Evolutionary conservation across 2,888 invertebrate species (phyloP).

Genomic region (Tryphoninae sp.): DNA sequence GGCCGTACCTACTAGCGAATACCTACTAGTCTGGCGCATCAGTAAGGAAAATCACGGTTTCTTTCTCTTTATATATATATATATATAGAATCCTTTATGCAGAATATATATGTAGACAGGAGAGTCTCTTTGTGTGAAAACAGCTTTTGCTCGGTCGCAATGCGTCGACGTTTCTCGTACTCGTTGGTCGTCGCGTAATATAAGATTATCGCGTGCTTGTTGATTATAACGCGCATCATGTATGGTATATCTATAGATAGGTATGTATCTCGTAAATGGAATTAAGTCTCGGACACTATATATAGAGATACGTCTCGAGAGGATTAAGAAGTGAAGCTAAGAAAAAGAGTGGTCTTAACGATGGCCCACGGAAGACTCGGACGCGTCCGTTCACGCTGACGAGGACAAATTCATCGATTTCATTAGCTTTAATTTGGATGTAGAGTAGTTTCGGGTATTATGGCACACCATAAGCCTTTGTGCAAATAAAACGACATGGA

Average conservation of each 20-base stretch:
- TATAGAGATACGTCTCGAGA: not conserved
- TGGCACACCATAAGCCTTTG: too few species aligned
- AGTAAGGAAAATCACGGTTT: not conserved
- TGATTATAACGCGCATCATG: constrained; percentile 49
- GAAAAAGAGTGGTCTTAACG: constrained; percentile 11
- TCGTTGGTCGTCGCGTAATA: constrained; percentile 41
- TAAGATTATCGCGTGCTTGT: constrained; percentile 61
- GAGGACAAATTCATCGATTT: constrained; percentile 58
- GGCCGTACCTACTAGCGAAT: constrained; percentile 34
- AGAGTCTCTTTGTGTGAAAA: not conserved
- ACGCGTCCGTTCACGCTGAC: constrained; percentile 34
- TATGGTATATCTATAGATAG: not conserved
- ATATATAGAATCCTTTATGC: not conserved
- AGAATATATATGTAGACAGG: not conserved
- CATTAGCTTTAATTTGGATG: constrained; percentile 15
- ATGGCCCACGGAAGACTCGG: not conserved
- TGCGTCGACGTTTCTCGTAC: constrained; percentile 24
- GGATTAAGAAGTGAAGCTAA: too few species aligned
- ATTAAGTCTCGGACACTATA: not conserved
- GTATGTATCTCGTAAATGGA: not conserved
- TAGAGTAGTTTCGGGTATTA: too few species aligned
- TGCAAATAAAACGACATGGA: too few species aligned
- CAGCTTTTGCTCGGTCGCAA: not conserved
- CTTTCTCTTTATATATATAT: not conserved
- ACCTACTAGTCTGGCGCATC: not conserved